phyloP scores from a whole-genome alignment of 2,888 invertebrate species.

The Ferdinandea cuprea region DNA sequence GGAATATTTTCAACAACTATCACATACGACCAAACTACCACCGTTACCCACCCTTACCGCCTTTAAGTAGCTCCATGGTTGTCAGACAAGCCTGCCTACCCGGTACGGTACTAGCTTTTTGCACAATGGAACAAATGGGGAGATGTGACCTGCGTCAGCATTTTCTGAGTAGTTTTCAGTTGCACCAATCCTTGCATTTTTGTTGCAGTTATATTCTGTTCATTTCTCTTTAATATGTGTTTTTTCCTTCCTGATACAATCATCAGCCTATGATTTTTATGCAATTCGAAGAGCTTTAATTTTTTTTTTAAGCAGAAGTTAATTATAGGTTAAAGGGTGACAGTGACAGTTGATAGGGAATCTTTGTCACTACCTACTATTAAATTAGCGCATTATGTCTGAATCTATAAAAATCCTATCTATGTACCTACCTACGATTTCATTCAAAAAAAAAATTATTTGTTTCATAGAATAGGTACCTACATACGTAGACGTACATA shows the following conservation, averaged over 20 bases:
- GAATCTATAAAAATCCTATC: too few relatives aligned
- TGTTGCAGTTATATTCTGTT: slow-evolving; percentile 13
- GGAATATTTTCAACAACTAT: slow-evolving; percentile 45
- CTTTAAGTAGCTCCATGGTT: slow-evolving; percentile 34
- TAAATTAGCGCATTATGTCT: too few relatives aligned
- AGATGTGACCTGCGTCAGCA: slow-evolving; percentile 39
- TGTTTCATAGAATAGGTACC: slow-evolving; percentile 11
- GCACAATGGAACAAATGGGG: slow-evolving; percentile 28
- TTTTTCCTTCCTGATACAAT: neutral
- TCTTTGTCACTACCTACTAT: too few relatives aligned
- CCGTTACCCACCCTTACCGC: too few relatives aligned
- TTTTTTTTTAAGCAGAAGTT: too few relatives aligned
- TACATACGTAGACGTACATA: neutral
- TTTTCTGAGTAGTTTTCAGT: slow-evolving; percentile 28
- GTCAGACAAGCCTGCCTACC: slow-evolving; percentile 22
- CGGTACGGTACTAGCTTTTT: slow-evolving; percentile 8
- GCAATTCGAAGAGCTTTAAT: neutral
- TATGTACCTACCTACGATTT: too few relatives aligned
- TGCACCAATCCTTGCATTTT: slow-evolving; percentile 20
- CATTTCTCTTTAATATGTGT: neutral
- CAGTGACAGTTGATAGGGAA: too few relatives aligned
- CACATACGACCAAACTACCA: slow-evolving; percentile 34
- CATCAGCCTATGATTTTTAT: too few relatives aligned
- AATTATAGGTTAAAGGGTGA: too few relatives aligned
- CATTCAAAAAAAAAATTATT: neutral